phyloP scores from a whole-genome alignment of 2,113 vertebrate species.

The Cyanoderma ruficeps region DNA sequence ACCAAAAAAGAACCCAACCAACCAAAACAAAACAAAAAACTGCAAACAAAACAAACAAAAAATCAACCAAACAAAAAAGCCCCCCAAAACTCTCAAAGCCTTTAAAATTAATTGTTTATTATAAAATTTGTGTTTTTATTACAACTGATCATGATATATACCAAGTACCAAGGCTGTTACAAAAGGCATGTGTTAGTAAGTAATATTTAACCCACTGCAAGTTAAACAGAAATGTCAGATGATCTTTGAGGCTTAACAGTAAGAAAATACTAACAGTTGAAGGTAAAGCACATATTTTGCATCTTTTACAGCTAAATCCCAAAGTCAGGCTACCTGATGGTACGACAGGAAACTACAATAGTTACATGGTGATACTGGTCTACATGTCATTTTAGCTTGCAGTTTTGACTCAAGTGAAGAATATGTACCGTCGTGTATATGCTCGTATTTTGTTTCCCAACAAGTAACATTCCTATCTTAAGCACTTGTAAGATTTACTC shows the following conservation, averaged over 20 bases:
- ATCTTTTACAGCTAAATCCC: not conserved
- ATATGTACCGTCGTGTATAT: not conserved
- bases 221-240: not conserved
- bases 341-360: not conserved
- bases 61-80: not conserved
- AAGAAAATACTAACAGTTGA: not conserved
- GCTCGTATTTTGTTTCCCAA: not conserved
- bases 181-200: not conserved
- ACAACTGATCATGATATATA: not conserved
- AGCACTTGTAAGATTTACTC: not conserved
- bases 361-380: not conserved
- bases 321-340: not conserved
- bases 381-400: not conserved
- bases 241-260: not conserved
- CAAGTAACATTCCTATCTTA: not conserved
- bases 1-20: not conserved
- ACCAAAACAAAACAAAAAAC: not conserved
- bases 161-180: not conserved
- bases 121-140: not conserved
- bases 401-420: not conserved
- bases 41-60: not conserved
- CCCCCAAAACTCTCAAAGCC: not conserved
- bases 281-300: not conserved
- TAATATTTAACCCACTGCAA: not conserved
- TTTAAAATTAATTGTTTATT: not conserved